phyloP scores from a whole-genome alignment of 1,140 invertebrate species.

The Portunus trituberculatus region DNA sequence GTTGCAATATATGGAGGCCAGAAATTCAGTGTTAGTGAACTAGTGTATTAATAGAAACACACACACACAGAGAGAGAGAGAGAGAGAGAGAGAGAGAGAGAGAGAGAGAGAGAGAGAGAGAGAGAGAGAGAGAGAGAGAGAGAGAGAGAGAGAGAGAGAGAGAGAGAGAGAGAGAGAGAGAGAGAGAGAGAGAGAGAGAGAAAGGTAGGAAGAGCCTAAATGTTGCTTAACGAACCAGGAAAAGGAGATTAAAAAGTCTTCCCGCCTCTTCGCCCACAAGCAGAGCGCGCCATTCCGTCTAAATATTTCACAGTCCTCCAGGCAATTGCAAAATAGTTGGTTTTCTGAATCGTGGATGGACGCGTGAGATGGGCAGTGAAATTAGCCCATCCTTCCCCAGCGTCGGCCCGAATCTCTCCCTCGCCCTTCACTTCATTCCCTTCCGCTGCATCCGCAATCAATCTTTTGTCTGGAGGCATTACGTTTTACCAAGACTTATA shows the following conservation, averaged over 20 bases:
- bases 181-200: neutral
- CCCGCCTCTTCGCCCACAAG: neutral
- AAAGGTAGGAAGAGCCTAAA: neutral
- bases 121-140: constrained; percentile 17
- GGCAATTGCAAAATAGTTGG: neutral
- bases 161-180: constrained; percentile 18
- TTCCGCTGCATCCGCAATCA: too few relatives aligned
- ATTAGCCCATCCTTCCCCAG: neutral
- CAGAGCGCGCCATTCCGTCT: neutral
- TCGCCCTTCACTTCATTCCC: neutral
- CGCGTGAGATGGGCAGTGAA: neutral
- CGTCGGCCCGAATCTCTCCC: neutral
- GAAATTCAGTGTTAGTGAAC: too few relatives aligned
- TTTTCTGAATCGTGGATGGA: neutral
- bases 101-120: too few relatives aligned
- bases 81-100: too few relatives aligned
- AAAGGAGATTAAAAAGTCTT: neutral
- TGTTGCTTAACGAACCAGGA: neutral
- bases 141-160: constrained; percentile 20
- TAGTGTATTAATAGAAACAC: too few relatives aligned
- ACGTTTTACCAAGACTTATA: too few relatives aligned
- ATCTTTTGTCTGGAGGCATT: too few relatives aligned
- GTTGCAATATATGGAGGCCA: too few relatives aligned
- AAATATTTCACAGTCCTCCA: neutral
- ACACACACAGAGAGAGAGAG: too few relatives aligned